Conservation (phyloP, 2,797 vertebrate genomes). For the Bradypodion pumilum region DNA sequence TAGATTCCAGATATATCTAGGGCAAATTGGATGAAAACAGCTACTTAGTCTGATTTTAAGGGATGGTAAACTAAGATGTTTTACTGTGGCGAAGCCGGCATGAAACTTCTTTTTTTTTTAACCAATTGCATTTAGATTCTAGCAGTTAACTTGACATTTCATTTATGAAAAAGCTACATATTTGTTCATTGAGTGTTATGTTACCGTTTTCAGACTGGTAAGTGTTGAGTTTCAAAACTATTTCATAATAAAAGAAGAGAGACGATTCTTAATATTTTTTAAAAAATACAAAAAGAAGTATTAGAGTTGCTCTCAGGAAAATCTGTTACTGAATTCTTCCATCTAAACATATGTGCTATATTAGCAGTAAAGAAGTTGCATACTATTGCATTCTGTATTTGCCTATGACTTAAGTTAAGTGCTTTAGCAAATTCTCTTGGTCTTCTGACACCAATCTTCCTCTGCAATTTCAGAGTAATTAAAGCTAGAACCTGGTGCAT, state of each 20-base stretch:
- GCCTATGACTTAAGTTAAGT: too few relatives aligned
- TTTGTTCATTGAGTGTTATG: neutral
- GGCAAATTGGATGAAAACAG: slow-evolving; percentile 65
- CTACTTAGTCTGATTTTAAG: slow-evolving; percentile 70
- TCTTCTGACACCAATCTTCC: neutral
- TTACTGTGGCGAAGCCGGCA: slow-evolving; percentile 51
- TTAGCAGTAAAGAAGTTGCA: neutral
- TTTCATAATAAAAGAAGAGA: neutral
- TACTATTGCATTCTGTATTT: neutral
- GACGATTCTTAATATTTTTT: neutral
- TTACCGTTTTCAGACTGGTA: neutral
- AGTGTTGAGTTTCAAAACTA: neutral
- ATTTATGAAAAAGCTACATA: neutral
- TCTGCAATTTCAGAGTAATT: neutral
- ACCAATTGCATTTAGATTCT: neutral
- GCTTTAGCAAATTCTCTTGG: neutral
- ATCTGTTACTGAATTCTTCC: neutral
- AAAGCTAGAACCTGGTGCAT: neutral
- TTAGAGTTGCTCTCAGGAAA: neutral
- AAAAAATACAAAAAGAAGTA: neutral
- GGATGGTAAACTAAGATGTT: slow-evolving; percentile 55
- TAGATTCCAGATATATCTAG: slow-evolving; percentile 67
- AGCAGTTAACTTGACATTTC: neutral
- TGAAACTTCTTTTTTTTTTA: neutral
- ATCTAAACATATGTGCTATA: neutral